Conservation (phyloP, 1,140 invertebrate genomes). For the Whitmania pigra region DNA sequence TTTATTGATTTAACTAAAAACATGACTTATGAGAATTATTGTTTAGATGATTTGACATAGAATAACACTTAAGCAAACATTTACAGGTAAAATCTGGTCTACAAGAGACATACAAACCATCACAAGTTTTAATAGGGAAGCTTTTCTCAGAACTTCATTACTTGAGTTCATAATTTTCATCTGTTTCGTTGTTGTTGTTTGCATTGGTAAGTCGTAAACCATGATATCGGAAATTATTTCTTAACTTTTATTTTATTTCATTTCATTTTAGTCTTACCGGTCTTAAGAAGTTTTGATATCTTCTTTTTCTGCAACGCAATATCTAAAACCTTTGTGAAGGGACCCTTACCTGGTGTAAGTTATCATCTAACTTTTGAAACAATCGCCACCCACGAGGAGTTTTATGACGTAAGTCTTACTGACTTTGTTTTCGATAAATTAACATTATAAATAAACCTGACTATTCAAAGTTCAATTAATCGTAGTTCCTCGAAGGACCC, state of each 20-base stretch:
- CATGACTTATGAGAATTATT: too few relatives aligned
- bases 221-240: neutral
- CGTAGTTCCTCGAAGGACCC: conserved; percentile 22
- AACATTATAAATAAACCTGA: too few relatives aligned
- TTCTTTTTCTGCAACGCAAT: conserved; percentile 7
- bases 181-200: neutral
- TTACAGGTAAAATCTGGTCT: conserved; percentile 1
- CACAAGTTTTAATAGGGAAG: conserved; percentile 4
- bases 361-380: neutral
- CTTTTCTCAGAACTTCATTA: conserved; percentile 2
- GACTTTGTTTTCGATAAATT: neutral
- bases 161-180: conserved; percentile 7
- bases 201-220: neutral
- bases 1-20: too few relatives aligned
- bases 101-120: conserved; percentile 10
- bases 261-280: neutral
- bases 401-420: neutral
- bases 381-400: neutral
- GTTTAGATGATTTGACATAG: too few relatives aligned
- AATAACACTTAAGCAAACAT: neutral
- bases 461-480: neutral
- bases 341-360: neutral
- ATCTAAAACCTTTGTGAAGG: neutral
- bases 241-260: neutral
- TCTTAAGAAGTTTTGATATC: neutral